phyloP scores from a whole-genome alignment of 2,888 invertebrate species.

The Nomada lathburiana region DNA sequence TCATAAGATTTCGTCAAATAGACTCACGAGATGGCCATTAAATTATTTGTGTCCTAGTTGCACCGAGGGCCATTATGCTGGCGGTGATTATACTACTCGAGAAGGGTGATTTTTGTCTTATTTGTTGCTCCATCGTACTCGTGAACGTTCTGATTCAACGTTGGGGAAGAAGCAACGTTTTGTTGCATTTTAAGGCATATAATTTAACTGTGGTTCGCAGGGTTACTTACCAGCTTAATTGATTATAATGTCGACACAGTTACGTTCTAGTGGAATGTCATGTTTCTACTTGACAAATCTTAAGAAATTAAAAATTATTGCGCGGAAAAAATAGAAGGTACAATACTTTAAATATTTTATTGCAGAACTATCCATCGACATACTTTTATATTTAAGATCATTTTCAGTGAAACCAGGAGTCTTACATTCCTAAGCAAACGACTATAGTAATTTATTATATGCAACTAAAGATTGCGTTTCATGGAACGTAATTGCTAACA shows the following conservation, averaged over 20 bases:
- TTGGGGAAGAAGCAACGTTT: constrained; percentile 1
- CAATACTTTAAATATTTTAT: too few relatives aligned
- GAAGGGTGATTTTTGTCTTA: constrained; percentile 32
- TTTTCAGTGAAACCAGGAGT: neutral
- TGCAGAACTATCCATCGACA: too few relatives aligned
- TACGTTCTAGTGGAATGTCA: neutral
- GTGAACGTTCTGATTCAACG: constrained; percentile 24
- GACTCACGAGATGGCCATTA: constrained; percentile 18
- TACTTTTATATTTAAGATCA: too few relatives aligned
- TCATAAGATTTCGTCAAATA: constrained; percentile 67
- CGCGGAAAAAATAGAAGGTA: too few relatives aligned
- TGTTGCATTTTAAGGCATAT: constrained; percentile 18
- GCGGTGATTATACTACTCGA: constrained; percentile 40
- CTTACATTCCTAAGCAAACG: neutral
- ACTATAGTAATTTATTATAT: neutral
- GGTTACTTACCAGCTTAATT: constrained; percentile 13
- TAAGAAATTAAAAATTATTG: too few relatives aligned
- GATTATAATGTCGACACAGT: neutral
- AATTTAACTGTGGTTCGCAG: constrained; percentile 32
- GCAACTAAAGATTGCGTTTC: neutral
- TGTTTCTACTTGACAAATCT: neutral
- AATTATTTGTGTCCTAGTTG: constrained; percentile 39
- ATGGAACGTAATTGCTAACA: neutral
- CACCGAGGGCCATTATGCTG: constrained; percentile 23
- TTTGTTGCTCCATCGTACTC: constrained; percentile 17